Conservation (phyloP, 2,888 invertebrate genomes). For the Pterostichus madidus region DNA sequence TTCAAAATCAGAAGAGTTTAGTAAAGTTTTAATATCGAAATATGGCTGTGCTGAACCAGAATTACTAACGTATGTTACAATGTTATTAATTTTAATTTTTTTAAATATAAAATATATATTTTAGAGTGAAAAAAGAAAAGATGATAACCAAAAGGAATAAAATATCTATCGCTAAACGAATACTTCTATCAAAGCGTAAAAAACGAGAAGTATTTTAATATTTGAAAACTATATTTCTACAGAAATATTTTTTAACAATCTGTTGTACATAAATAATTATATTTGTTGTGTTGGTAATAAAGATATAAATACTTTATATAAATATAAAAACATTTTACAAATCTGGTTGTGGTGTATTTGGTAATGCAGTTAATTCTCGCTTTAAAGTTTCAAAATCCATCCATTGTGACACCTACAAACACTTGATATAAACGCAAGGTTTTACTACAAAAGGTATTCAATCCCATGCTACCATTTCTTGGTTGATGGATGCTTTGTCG, state of each 20-base stretch:
- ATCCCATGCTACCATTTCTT: conserved; percentile 61
- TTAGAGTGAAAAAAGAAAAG: conserved; percentile 66
- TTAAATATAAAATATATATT: conserved; percentile 34
- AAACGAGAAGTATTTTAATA: not conserved
- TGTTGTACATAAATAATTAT: conserved; percentile 22
- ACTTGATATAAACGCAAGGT: conserved; percentile 37
- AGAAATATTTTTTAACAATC: conserved; percentile 7
- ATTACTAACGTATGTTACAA: conserved; percentile 49
- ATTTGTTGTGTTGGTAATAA: not conserved
- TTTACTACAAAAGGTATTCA: not conserved
- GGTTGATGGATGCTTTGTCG: conserved; percentile 62
- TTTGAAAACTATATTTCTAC: conserved; percentile 31
- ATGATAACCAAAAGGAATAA: conserved; percentile 60
- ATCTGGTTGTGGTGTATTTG: conserved; percentile 69
- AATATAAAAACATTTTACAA: conserved; percentile 53
- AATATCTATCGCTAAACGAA: conserved; percentile 42
- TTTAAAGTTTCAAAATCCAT: conserved; percentile 74
- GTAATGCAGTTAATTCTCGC: conserved; percentile 68
- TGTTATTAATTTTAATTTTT: conserved; percentile 64
- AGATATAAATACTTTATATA: conserved; percentile 27
- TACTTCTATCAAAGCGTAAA: conserved; percentile 25
- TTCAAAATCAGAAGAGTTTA: conserved; percentile 57
- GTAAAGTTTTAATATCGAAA: conserved; percentile 42
- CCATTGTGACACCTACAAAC: conserved; percentile 75
- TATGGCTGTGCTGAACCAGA: conserved; percentile 44